Conservation (phyloP, 2,797 vertebrate species). For the Danio kyathit region DNA sequence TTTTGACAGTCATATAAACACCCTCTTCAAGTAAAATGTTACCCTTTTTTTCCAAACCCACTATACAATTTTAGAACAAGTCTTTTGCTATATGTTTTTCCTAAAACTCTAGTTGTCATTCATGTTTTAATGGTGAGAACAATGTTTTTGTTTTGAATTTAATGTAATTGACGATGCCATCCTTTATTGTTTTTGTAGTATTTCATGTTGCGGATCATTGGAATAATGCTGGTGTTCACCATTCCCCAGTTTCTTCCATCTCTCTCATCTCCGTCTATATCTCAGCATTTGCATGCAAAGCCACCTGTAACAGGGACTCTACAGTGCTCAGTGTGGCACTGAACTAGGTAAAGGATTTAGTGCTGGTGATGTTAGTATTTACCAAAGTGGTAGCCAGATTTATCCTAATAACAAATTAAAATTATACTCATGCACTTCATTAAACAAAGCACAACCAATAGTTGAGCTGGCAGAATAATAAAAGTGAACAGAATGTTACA, state of each 20-base stretch:
- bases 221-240: slow-evolving; percentile 33
- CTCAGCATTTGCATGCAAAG: slow-evolving; percentile 35
- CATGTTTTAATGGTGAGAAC: too few species aligned
- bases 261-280: slow-evolving; percentile 37
- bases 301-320: not conserved
- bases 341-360: not conserved
- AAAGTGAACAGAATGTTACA: not conserved
- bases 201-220: not conserved
- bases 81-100: too few species aligned
- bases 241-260: slow-evolving; percentile 35
- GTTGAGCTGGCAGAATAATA: not conserved
- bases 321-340: slow-evolving; percentile 8
- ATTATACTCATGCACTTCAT: too few species aligned
- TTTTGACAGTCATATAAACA: too few species aligned
- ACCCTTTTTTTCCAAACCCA: too few species aligned
- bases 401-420: not conserved
- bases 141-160: too few species aligned
- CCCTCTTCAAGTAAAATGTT: too few species aligned
- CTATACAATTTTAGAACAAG: too few species aligned
- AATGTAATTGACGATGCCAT: not conserved
- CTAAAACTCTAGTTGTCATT: too few species aligned
- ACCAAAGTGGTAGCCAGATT: not conserved
- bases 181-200: not conserved
- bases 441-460: not conserved
- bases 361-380: not conserved